These are phyloP conservation scores for Microplitis demolitor DNA, from an alignment of 1,140 invertebrate species.

Conservation along the genomic window DNA sequence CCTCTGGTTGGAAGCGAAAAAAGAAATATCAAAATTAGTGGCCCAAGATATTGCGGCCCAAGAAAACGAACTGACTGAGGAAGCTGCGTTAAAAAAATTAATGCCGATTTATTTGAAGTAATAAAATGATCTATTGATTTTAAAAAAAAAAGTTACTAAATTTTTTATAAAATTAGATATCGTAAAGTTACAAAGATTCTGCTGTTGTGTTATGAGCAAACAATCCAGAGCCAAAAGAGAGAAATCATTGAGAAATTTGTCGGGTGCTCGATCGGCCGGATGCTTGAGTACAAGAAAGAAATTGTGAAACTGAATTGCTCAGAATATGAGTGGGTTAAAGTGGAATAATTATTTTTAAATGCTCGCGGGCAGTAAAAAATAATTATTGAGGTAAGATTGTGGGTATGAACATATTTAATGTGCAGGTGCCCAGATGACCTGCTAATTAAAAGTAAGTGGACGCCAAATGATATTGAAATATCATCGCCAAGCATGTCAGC, in stretches of 20 bases:
- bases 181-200: slow-evolving; percentile 46
- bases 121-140: not conserved
- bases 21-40: not conserved
- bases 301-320: slow-evolving; percentile 39
- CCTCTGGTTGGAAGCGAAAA: not conserved
- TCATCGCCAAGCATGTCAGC: slow-evolving; percentile 42
- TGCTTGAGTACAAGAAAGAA: slow-evolving; percentile 51
- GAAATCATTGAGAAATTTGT: slow-evolving; percentile 64
- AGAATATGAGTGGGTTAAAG: slow-evolving; percentile 42
- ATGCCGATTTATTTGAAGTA: slow-evolving; percentile 36
- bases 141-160: slow-evolving; percentile 9
- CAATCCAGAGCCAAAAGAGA: slow-evolving; percentile 69
- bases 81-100: slow-evolving; percentile 9
- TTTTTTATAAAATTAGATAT: slow-evolving; percentile 39
- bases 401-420: slow-evolving; percentile 7
- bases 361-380: not conserved
- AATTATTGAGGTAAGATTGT: too few relatives aligned
- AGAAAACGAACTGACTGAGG: slow-evolving; percentile 11
- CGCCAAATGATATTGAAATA: slow-evolving; percentile 54
- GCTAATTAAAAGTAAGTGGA: slow-evolving; percentile 65
- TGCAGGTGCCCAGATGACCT: slow-evolving; percentile 66
- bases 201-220: slow-evolving; percentile 65
- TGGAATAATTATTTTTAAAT: not conserved
- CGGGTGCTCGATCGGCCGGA: slow-evolving; percentile 55
- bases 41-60: too few relatives aligned